A percentile compares a stretch with the other conserved stretches of the same genome.
Conservation (phyloP, 1,140 invertebrate genomes). For the Saccostrea echinata region DNA sequence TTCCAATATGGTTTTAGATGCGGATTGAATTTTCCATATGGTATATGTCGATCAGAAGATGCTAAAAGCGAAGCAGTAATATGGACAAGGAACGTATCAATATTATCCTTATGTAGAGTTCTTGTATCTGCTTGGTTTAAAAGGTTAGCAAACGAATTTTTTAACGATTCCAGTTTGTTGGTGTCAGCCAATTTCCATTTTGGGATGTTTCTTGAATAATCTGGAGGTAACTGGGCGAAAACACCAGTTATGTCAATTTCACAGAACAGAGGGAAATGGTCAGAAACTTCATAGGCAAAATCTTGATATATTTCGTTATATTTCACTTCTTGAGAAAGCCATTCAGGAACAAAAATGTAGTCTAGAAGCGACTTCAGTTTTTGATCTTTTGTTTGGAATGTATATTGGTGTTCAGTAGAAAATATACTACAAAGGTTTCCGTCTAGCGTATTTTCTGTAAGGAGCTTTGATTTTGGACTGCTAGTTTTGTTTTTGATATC, state of each 20-base stretch:
- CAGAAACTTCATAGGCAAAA: background rate
- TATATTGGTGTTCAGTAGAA: background rate
- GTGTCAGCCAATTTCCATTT: background rate
- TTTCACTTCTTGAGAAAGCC: background rate
- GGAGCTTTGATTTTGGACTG: no score
- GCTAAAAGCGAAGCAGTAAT: background rate
- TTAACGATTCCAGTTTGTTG: background rate
- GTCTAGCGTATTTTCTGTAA: no score
- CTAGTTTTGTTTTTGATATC: no score
- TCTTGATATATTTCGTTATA: background rate
- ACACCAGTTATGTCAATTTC: background rate
- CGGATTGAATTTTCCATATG: background rate
- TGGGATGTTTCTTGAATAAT: background rate
- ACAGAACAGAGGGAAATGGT: background rate
- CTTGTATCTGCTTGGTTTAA: background rate
- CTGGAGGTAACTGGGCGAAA: background rate
- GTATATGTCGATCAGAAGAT: background rate
- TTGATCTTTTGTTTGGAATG: background rate
- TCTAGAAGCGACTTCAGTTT: background rate
- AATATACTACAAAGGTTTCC: no score
- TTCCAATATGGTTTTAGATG: background rate
- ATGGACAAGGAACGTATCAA: background rate
- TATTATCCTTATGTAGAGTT: background rate
- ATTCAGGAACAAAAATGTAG: background rate
- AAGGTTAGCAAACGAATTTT: background rate